Evolutionary conservation across 2,888 invertebrate genomes (phyloP), one percentile per base, ranked within the genome.

Genomic region (Clitarchus hookeri): DNA sequence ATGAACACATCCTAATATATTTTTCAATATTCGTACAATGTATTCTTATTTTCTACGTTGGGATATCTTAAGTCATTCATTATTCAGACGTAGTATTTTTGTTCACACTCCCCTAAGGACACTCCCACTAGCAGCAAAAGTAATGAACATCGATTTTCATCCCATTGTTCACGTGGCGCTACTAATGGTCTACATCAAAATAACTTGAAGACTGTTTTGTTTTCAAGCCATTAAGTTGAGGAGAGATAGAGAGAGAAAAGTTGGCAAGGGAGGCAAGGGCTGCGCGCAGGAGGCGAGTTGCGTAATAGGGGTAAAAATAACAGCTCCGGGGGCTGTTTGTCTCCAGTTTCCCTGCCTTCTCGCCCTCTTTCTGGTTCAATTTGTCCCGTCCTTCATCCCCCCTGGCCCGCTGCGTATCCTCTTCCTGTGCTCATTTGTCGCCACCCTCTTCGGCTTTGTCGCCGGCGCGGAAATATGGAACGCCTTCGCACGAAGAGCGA

Each of bases 271-370:
- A 16, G 36, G 79, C 16, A 16, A 25, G 26, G 13, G 79, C 27
- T 16, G 82, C 23, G 36, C 82, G 27, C 82, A 27, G 13, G 27
- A n/a, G n/a, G 82, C 13, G 36, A 36, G 82, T 25, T 23, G 65
- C 44, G 82, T 82, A 82, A 82, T 82, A 27, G 82, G 79, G 82
- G 82, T 82, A 82, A 82, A 82, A 82, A 82, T 82, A 82, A 82
- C 82, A 82, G 82, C 82, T 82, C 82, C 27, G 25, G 27, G 82
- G 82, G 65, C n/a, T 65, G 65, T 65, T 65, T 65, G 65, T 65
- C 65, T 65, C 65, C 65, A 6, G 65, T 65, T 65, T n/a, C 65
- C 65, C 36, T 12, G 79, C 79, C 27, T 19, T 23, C 19, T 36
- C 82, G 16, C 82, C 19, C 82, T 19, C n/a, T 12, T 82, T 26